A percentile compares a stretch with the other conserved stretches of the same genome.
Conservation (phyloP, 2,113 vertebrate species). For the Monarcha castaneiventris region DNA sequence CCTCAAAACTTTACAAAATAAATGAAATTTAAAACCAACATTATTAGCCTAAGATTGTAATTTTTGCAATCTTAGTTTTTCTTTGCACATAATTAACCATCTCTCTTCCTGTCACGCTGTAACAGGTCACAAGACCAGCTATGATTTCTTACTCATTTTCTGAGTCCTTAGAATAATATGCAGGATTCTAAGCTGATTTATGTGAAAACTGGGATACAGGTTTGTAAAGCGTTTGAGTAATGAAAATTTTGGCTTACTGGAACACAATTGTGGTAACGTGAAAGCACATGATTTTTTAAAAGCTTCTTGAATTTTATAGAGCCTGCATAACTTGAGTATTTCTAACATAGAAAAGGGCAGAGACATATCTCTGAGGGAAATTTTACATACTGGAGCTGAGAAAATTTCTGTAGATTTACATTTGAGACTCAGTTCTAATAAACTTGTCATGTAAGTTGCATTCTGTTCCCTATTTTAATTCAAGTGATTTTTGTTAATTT, state of each 20-base stretch:
- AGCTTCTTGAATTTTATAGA: background rate
- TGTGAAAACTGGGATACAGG: background rate
- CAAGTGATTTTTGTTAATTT: background rate
- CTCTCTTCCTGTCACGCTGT: background rate
- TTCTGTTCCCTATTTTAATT: background rate
- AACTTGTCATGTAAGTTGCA: background rate
- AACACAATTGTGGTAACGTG: background rate
- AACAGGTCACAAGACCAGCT: background rate
- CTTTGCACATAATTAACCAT: background rate
- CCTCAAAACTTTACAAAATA: background rate
- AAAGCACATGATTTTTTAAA: background rate
- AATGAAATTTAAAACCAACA: background rate
- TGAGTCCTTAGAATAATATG: background rate
- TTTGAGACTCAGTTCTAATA: background rate
- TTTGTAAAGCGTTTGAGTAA: background rate
- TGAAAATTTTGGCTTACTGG: background rate
- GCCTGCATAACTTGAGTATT: background rate
- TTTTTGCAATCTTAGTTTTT: background rate
- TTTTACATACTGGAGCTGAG: background rate
- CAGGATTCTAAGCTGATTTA: background rate
- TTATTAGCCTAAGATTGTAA: background rate
- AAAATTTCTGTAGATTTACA: background rate
- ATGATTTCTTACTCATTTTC: background rate
- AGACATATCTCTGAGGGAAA: background rate
- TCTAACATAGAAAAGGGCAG: background rate